Conservation (phyloP, 2,113 vertebrate species). For the Spilogale gracilis region DNA sequence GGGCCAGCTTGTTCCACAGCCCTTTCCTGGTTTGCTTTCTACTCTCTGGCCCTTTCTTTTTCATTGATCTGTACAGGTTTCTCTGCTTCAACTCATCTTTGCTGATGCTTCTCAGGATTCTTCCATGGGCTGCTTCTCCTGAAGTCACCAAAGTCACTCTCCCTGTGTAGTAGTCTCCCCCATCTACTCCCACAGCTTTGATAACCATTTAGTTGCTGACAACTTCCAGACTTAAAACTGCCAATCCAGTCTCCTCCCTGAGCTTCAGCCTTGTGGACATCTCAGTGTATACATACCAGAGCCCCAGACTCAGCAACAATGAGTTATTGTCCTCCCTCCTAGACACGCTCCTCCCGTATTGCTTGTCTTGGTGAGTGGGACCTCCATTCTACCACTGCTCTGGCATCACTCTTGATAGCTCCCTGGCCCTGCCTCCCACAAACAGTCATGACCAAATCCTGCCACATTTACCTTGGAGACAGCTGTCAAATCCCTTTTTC, state of each 20-base stretch:
- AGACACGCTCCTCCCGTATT: background rate
- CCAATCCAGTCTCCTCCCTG: background rate
- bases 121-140: background rate
- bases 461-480: background rate
- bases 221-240: background rate
- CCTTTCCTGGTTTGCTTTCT: background rate
- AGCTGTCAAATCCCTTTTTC: background rate
- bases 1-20: background rate
- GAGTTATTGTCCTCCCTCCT: background rate
- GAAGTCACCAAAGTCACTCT: conserved; percentile 2
- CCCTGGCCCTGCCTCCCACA: background rate
- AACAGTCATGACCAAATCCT: background rate
- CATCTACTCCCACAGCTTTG: background rate
- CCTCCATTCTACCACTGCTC: background rate
- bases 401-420: background rate
- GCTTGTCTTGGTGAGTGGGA: background rate
- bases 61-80: background rate
- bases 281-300: background rate
- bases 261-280: background rate
- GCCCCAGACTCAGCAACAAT: conserved; percentile 26
- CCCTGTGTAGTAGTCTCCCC: background rate
- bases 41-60: background rate
- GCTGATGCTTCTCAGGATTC: background rate
- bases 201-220: background rate
- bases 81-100: background rate